Base-by-base conservation (phyloP, 2,113 vertebrate species). In the Mugil cephalus region DNA sequence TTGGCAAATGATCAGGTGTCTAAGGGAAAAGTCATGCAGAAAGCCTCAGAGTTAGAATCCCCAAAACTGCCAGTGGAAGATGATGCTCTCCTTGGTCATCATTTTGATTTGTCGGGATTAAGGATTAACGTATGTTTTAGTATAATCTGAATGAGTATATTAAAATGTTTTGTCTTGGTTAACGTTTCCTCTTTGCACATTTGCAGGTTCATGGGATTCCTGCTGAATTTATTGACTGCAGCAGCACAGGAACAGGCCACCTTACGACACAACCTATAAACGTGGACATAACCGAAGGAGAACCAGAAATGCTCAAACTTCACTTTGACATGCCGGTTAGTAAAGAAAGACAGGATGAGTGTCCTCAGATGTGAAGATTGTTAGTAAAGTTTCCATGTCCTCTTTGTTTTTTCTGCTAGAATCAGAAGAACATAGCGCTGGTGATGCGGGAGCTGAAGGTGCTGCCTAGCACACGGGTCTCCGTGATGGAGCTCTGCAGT, bases 321-420 rank as follows among this genome's bases (percentile, higher is more conserved):
- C 91, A 70, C 52, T 95, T 99, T 88, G 91, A 94, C 82, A 90
- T 99, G 77, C 93, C 91, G 48, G 96, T 98, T 93, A 96, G 96
- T 95, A 46, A 15, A 17, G 36, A 6, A 4, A 19, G 43, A 45
- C 30, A 21, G 24, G 1, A 42, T 10, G 15, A 43, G 34, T 2
- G 1, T 11, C 39, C 2, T 10, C 9, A 15, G 1, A n/a, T 30
- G 14, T 24, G 12, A 19, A n/a, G 1, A 14, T 40, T 7, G 0
- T 8, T 55, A 17, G 1, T 10, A 40, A n/a, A 17, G 3, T 52
- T 21, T 51, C 1, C 12, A 2, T 40, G 6, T 1, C 24, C 24
- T 46, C 10, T 42, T 64, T 51, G 1, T 62, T 56, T 45, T 13
- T 30, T 35, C 0, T 73, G 1, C 9, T 78, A 99, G 97, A 93